Conservation (phyloP, 2,797 vertebrate genomes). For the Danio kyathit region DNA sequence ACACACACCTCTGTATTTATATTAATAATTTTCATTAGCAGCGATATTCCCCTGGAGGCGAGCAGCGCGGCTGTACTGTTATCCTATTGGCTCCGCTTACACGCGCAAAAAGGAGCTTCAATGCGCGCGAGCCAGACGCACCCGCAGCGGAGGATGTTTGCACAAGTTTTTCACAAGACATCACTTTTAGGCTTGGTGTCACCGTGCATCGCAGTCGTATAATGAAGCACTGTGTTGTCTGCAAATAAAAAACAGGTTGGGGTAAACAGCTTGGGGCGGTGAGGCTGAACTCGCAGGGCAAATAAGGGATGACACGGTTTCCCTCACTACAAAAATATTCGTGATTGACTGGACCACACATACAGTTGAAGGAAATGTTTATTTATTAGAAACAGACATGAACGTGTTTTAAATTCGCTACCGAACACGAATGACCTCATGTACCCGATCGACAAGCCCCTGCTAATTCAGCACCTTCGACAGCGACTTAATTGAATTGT, state of each 20-base stretch:
- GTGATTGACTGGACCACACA: constrained; percentile 78
- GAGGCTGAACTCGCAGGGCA: constrained; percentile 41
- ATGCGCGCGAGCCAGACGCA: constrained; percentile 54
- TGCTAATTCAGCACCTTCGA: constrained; percentile 39
- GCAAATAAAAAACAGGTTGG: constrained; percentile 58
- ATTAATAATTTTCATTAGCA: constrained; percentile 67
- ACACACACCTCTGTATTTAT: constrained; percentile 65
- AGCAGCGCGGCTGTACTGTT: constrained; percentile 54
- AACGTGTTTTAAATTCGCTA: constrained; percentile 67
- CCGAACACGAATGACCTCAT: constrained; percentile 66
- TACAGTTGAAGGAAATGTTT: constrained; percentile 69
- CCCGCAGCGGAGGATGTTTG: constrained; percentile 60
- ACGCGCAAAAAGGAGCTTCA: constrained; percentile 52
- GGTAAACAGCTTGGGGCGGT: constrained; percentile 53
- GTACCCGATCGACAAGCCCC: not conserved
- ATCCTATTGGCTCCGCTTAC: constrained; percentile 58
- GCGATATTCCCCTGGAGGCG: constrained; percentile 62
- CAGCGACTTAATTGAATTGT: constrained; percentile 57
- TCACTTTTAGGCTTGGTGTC: constrained; percentile 46
- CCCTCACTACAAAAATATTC: constrained; percentile 52
- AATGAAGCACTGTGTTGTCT: constrained; percentile 61
- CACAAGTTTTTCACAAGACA: constrained; percentile 57
- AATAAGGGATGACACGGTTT: constrained; percentile 50
- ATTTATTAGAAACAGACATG: constrained; percentile 75
- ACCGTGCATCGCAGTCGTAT: constrained; percentile 45